Conservation (phyloP, 37 sponge, comb jelly and placozoan genomes). For the Ianthella basta region DNA sequence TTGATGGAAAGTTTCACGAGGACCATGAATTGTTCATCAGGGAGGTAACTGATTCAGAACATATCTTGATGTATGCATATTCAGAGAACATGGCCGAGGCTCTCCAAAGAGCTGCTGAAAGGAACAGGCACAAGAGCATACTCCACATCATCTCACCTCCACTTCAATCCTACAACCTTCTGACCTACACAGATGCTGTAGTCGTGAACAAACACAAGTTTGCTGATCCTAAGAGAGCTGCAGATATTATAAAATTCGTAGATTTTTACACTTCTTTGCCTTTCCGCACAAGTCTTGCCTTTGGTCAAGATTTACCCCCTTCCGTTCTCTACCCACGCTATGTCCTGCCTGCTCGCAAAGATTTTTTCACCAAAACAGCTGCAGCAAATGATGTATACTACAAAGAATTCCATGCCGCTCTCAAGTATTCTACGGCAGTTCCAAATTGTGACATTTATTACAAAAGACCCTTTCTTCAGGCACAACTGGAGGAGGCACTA, state of each 20-base stretch:
- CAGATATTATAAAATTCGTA: slow-evolving; percentile 25
- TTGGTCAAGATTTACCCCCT: slow-evolving; percentile 28
- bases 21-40: background rate
- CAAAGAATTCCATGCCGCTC: background rate
- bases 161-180: slow-evolving; percentile 11
- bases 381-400: slow-evolving; percentile 26
- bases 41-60: background rate
- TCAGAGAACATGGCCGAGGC: slow-evolving; percentile 36
- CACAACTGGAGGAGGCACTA: background rate
- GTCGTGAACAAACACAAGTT: slow-evolving; percentile 34
- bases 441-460: slow-evolving; percentile 34
- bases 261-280: slow-evolving; percentile 38
- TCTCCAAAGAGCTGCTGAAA: slow-evolving; percentile 13
- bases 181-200: slow-evolving; percentile 53
- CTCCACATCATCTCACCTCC: slow-evolving; percentile 35
- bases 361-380: slow-evolving; percentile 15
- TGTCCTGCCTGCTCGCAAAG: slow-evolving; percentile 40
- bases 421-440: slow-evolving; percentile 37
- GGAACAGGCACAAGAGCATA: background rate
- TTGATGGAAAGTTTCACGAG: slow-evolving; percentile 32
- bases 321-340: slow-evolving; percentile 35
- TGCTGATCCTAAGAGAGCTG: slow-evolving; percentile 34
- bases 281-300: slow-evolving; percentile 33
- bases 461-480: background rate
- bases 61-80: slow-evolving; percentile 37